Evolutionary conservation across 1,140 invertebrate genomes (phyloP).

Genomic region (Conus betulinus): DNA sequence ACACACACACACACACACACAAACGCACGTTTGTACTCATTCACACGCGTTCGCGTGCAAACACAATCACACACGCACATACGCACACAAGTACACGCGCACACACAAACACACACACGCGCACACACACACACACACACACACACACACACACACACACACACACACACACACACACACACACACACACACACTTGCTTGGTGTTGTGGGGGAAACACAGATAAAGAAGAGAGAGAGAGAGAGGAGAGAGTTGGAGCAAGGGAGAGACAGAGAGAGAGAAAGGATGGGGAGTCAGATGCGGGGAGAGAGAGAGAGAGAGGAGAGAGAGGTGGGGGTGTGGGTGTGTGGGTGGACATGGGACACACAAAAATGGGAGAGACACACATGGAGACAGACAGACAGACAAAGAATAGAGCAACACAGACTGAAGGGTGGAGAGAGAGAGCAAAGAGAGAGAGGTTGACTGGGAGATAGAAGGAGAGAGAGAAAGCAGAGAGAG

Average conservation of each 20-base stretch:
- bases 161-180: neutral
- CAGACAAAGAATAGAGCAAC: no score
- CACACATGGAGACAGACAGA: no score
- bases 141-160: neutral
- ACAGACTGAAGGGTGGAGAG: neutral
- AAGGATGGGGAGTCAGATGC: neutral
- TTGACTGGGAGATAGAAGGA: neutral
- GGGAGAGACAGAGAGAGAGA: neutral
- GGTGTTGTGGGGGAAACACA: neutral
- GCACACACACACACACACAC: slow-evolving; percentile 15
- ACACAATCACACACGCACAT: neutral
- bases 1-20: slow-evolving; percentile 6
- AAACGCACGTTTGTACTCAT: neutral
- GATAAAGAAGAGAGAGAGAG: neutral
- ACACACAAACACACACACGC: neutral
- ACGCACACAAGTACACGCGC: slow-evolving; percentile 8
- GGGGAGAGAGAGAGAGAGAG: neutral
- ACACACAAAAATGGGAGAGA: no score
- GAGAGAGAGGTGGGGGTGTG: neutral
- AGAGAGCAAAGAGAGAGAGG: neutral
- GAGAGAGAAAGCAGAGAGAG: neutral
- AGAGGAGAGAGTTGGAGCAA: neutral
- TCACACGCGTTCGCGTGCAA: neutral
- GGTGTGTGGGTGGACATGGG: neutral
- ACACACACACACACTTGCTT: slow-evolving; percentile 14